phyloP scores from a whole-genome alignment of 2,888 invertebrate species.

The Melipona beecheii region DNA sequence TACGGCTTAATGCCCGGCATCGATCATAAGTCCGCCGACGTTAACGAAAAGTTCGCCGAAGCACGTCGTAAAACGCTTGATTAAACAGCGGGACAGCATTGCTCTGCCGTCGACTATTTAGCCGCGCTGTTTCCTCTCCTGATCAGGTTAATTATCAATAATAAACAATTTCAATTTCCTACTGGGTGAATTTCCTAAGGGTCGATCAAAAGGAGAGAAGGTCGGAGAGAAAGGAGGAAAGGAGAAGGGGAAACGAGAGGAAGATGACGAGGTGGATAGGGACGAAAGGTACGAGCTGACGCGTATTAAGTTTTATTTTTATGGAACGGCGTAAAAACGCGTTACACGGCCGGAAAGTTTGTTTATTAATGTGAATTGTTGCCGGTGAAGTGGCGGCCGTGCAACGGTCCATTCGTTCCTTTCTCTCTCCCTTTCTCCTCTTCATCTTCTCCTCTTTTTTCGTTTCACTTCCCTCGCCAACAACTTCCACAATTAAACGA shows the following conservation, averaged over 20 bases:
- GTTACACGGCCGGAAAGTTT: constrained; percentile 70
- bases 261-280: neutral
- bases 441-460: neutral
- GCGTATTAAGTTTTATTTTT: constrained; percentile 78
- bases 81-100: constrained; percentile 58
- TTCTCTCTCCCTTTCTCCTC: neutral
- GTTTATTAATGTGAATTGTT: constrained; percentile 80
- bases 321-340: constrained; percentile 63
- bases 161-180: constrained; percentile 78
- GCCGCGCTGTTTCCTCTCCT: constrained; percentile 41
- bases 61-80: constrained; percentile 64
- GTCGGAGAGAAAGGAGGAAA: too few relatives aligned
- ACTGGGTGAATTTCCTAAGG: constrained; percentile 55
- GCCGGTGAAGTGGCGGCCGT: constrained; percentile 69
- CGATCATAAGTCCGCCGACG: constrained; percentile 54
- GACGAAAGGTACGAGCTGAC: constrained; percentile 35
- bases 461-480: neutral
- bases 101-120: constrained; percentile 33
- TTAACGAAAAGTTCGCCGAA: constrained; percentile 62
- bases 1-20: constrained; percentile 46
- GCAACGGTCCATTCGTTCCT: constrained; percentile 43
- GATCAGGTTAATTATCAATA: constrained; percentile 73
- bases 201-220: constrained; percentile 71
- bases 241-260: too few relatives aligned
- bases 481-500: constrained; percentile 72